Base-by-base conservation (phyloP, 2,797 vertebrate species). In the Odontamblyopus rebecca region DNA sequence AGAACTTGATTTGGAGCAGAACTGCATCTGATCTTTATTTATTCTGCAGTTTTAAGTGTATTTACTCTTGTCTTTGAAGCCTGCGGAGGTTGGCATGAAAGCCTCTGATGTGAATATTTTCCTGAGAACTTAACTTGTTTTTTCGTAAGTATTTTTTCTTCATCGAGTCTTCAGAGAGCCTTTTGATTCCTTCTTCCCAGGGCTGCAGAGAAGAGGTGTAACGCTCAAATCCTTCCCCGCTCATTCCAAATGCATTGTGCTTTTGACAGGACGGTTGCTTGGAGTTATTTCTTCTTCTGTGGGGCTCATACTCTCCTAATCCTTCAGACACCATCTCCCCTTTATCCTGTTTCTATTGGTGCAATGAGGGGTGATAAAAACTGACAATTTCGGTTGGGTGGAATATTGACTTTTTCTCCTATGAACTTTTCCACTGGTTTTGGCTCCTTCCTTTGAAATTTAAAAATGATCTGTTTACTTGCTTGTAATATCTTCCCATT, bases 351-450 rank as follows among this genome's bases (percentile, higher is more conserved):
- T 61, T 69, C 73, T 70, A 82, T 76, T 77, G 84, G 84, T 27
- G 18, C 50, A 26, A 53, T 35, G 44, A 67, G 35, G 73, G 59
- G 69, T 74, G 82, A 88, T 86, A 84, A 78, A 5, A 89, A 85
- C 84, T 87, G 86, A 84, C 91, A 87, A 88, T 88, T 77, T 75
- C 78, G 84, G 79, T 81, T 86, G 69, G 60, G 66, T 78, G 82
- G 77, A 86, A 82, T 76, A 85, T 89, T 27, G 72, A 84, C 86
- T 88, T 85, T 56, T 73, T 70, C 73, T 74, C 61, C 75, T 73
- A 69, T 71, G 29, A 35, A 51, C 72, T 74, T 82, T 64, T 19
- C 75, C 79, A 71, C 44, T 48, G 26, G 50, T 74, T 38, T 68
- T 62, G 61, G 72, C 70, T 68, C 77, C 60, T 66, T 54, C n/a